A percentile compares a stretch with the other conserved stretches of the same genome.
These are phyloP conservation scores for Nesometra sesokonis DNA, from an alignment of 35 echinoderm and acorn worm species.

Conservation along the genomic window DNA sequence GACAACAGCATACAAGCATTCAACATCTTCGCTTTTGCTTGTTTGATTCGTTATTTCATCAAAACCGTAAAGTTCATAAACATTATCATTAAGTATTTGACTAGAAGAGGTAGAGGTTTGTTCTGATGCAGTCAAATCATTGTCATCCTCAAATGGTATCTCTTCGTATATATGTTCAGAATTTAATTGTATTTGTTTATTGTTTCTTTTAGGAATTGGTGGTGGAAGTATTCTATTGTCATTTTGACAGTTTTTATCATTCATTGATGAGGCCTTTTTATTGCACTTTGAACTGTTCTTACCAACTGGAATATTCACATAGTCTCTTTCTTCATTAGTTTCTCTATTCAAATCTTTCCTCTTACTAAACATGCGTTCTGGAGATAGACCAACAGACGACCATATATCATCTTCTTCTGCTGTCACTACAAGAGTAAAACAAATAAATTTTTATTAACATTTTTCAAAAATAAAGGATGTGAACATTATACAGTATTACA, in stretches of 20 bases:
- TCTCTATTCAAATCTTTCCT: background rate
- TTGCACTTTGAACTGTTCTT: background rate
- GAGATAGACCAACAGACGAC: constrained; percentile 9
- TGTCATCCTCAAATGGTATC: background rate
- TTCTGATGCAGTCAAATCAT: background rate
- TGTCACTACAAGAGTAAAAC: too few species aligned
- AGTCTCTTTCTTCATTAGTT: background rate
- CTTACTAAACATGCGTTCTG: background rate
- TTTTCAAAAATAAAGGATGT: too few species aligned
- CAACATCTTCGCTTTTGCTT: background rate
- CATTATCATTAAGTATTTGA: background rate
- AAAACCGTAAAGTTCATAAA: background rate
- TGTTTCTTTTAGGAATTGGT: background rate
- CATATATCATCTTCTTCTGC: constrained; percentile 30
- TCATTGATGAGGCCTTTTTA: background rate
- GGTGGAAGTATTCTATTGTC: background rate
- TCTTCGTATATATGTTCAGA: background rate
- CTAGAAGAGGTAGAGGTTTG: background rate
- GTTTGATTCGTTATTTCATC: background rate
- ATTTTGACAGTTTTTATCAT: background rate
- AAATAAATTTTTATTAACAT: too few species aligned
- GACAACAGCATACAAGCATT: background rate
- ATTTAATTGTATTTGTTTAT: background rate
- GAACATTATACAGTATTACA: too few species aligned
- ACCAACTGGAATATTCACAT: background rate